phyloP scores from a whole-genome alignment of 2,888 invertebrate genomes.

The Lepidocyrtoides sp. region DNA sequence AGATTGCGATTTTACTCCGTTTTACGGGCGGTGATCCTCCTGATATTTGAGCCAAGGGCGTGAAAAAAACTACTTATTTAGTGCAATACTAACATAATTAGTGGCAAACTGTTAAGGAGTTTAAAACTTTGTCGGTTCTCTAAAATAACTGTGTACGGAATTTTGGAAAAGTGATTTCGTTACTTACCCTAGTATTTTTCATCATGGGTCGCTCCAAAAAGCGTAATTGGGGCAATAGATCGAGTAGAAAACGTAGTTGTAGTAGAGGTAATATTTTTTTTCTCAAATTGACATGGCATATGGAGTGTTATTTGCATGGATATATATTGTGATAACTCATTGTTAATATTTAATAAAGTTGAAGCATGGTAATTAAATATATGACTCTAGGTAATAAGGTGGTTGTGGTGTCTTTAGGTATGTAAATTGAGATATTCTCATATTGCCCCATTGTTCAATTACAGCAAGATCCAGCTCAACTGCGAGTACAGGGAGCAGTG shows the following conservation, averaged over 20 bases:
- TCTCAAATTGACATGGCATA: too few species aligned
- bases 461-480: conserved; percentile 75
- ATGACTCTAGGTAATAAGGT: neutral
- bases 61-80: conserved; percentile 68
- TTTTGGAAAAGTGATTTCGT: conserved; percentile 62
- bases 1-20: conserved; percentile 57
- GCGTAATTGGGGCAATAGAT: conserved; percentile 60
- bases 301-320: too few species aligned
- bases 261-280: conserved; percentile 53
- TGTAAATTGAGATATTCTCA: neutral
- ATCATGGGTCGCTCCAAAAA: conserved; percentile 74
- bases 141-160: neutral
- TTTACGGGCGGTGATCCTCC: conserved; percentile 24
- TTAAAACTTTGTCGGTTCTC: neutral
- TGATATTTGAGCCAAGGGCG: conserved; percentile 77
- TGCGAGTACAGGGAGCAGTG: conserved; percentile 71
- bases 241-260: conserved; percentile 69
- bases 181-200: conserved; percentile 49
- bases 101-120: neutral
- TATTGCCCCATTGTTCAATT: conserved; percentile 3
- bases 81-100: conserved; percentile 33
- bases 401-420: neutral
- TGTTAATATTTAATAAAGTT: too few species aligned
- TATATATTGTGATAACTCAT: too few species aligned
- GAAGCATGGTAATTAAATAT: too few species aligned